A percentile compares a stretch with the other conserved stretches of the same genome.
Evolutionary conservation across 37 sponge, comb jelly and placozoan species (phyloP).

Genomic region (Lycopodina hypogea): DNA sequence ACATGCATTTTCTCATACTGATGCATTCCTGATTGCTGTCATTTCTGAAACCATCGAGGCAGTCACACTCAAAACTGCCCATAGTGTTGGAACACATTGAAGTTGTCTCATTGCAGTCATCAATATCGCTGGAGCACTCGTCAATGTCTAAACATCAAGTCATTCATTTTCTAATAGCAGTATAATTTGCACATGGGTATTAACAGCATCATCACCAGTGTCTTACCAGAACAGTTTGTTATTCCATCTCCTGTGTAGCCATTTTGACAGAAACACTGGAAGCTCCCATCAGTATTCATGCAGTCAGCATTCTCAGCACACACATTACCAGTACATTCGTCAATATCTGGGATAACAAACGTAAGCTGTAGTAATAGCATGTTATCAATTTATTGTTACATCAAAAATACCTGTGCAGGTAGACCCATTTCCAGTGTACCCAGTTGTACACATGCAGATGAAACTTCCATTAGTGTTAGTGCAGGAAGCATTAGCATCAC

Average conservation of each 20-base stretch:
- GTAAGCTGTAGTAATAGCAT: neutral
- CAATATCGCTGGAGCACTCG: conserved; percentile 28
- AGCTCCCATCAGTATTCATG: conserved; percentile 39
- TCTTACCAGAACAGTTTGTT: conserved; percentile 19
- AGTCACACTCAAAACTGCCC: conserved; percentile 46
- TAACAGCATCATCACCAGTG: neutral
- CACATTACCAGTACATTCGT: conserved; percentile 30
- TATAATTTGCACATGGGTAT: neutral
- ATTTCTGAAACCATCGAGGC: conserved; percentile 27
- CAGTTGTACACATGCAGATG: conserved; percentile 8
- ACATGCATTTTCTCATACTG: neutral
- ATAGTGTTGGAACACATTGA: conserved; percentile 24
- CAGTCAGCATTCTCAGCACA: conserved; percentile 28
- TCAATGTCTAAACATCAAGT: conserved; percentile 42
- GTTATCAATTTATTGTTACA: neutral
- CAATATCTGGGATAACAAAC: conserved; percentile 14
- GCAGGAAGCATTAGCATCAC: conserved; percentile 11
- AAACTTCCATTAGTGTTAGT: conserved; percentile 25
- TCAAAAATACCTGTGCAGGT: neutral
- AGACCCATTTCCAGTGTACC: conserved; percentile 6
- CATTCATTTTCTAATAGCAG: neutral
- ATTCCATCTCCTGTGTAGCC: conserved; percentile 29
- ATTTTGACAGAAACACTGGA: conserved; percentile 26
- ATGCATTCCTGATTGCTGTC: neutral
- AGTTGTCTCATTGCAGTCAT: conserved; percentile 17